Conservation (phyloP, 2,888 invertebrate species). For the Electrophaes corylata region DNA sequence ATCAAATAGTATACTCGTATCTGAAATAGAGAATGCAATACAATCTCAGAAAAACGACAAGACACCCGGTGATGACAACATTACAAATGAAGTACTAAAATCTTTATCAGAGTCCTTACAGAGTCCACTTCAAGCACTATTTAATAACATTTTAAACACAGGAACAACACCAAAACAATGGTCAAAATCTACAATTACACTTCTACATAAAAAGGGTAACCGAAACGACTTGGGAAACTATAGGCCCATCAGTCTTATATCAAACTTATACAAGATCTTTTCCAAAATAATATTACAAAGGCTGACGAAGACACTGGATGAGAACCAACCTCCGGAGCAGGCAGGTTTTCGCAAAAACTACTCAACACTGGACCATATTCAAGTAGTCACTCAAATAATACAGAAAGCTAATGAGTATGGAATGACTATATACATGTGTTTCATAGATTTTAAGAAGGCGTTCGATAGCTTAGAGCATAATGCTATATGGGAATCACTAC, state of each 20-base stretch:
- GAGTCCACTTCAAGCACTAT: background rate
- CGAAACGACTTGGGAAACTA: slow-evolving; percentile 36
- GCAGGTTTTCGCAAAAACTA: slow-evolving; percentile 36
- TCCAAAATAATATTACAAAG: slow-evolving; percentile 32
- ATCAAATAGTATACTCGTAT: background rate
- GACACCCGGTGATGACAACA: background rate
- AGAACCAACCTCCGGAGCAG: slow-evolving; percentile 38
- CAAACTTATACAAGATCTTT: slow-evolving; percentile 37
- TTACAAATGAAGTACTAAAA: no score
- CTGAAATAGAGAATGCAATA: background rate
- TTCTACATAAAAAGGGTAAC: slow-evolving; percentile 41
- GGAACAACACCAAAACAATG: slow-evolving; percentile 23
- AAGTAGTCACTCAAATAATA: slow-evolving; percentile 29
- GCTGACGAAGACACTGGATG: slow-evolving; percentile 30
- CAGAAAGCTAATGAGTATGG: background rate
- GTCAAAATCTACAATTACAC: slow-evolving; percentile 32
- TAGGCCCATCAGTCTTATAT: slow-evolving; percentile 38
- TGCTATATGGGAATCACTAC: background rate
- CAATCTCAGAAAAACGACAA: background rate
- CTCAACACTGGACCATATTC: slow-evolving; percentile 39
- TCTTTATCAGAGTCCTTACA: no score
- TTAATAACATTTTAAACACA: slow-evolving; percentile 7
- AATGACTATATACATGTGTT: background rate
- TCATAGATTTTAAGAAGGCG: background rate
- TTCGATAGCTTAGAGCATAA: background rate